A percentile compares a stretch with the other conserved stretches of the same genome.
Evolutionary conservation across 2,888 invertebrate genomes (phyloP).

Genomic region (Machimus atricapillus): DNA sequence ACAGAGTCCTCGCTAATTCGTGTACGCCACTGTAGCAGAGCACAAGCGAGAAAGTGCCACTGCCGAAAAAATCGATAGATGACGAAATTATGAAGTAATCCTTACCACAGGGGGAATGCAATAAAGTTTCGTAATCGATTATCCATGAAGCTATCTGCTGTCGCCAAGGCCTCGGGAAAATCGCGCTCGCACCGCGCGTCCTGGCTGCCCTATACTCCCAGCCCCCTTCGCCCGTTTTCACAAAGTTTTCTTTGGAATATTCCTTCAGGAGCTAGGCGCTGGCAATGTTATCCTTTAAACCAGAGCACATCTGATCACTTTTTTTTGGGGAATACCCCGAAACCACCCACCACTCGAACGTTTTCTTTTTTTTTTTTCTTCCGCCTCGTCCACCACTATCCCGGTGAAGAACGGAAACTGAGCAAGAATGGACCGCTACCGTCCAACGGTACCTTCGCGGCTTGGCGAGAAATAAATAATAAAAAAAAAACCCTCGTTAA

Average conservation of each 20-base stretch:
- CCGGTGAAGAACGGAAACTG: neutral
- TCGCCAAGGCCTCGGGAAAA: neutral
- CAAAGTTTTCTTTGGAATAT: neutral
- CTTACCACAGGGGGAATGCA: slow-evolving; percentile 38
- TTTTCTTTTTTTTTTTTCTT: neutral
- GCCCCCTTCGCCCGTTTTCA: neutral
- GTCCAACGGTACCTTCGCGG: neutral
- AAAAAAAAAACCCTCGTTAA: neutral
- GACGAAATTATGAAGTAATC: slow-evolving; percentile 39
- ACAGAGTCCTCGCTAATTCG: neutral
- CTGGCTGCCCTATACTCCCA: neutral
- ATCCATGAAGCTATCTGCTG: slow-evolving; percentile 22
- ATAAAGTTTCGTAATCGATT: slow-evolving; percentile 39
- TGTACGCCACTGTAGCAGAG: neutral
- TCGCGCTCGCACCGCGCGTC: neutral
- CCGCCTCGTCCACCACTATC: neutral
- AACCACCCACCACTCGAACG: neutral
- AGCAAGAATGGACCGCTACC: neutral
- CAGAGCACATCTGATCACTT: neutral
- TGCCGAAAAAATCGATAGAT: slow-evolving; percentile 39
- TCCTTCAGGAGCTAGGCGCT: neutral
- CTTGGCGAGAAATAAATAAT: neutral
- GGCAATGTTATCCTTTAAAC: neutral
- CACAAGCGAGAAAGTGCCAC: neutral
- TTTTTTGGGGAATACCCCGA: neutral